Base-by-base conservation (phyloP, 2,888 invertebrate genomes). In the Catonia carolina region DNA sequence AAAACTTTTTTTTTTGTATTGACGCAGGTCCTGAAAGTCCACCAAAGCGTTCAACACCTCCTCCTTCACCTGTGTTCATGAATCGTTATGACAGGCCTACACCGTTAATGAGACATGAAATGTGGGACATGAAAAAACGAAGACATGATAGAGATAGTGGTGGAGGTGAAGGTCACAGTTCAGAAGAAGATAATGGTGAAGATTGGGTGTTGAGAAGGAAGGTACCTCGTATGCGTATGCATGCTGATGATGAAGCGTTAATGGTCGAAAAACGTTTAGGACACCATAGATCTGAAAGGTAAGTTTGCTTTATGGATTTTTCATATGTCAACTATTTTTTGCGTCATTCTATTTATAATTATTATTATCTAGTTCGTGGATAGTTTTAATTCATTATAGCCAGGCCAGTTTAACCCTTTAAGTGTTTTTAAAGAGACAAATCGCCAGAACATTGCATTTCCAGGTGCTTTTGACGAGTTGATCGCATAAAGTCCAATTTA, bases 181-280 rank as follows among this genome's bases (percentile, higher is more conserved):
- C 42, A 1, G 42, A 60, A n/a, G 60, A 60, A 20, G 60, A 60
- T 14, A 60, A 55, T 15, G 60, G 55, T 36, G 61, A 59, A 5
- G 49, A 59, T n/a, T 65, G 65, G 64, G 57, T 55, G 22, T 57
- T 55, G n/a, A 79, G 80, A 67, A 79, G 77, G 50, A 86, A 86
- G 73, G 72, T 80, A 47, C 83, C 86, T 7, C 74, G 86, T 66
- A 89, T 89, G 89, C 76, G 87, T 66, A 90, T 90, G 89, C 87
- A 85, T 71, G 90, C 90, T n/a, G 90, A 89, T 72, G 89, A 89
- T 68, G 86, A 87, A 72, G 87, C 88, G 70, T 31, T 42, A 14
- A 55, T 54, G 48, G 65, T 49, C 64, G 62, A 5, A 64, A 66
- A 23, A 63, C 63, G 2, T 65, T 60, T 37, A 27, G 27, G 27